These are phyloP conservation scores for Thumatha senex DNA, from an alignment of 2,888 invertebrate species.

Conservation along the genomic window DNA sequence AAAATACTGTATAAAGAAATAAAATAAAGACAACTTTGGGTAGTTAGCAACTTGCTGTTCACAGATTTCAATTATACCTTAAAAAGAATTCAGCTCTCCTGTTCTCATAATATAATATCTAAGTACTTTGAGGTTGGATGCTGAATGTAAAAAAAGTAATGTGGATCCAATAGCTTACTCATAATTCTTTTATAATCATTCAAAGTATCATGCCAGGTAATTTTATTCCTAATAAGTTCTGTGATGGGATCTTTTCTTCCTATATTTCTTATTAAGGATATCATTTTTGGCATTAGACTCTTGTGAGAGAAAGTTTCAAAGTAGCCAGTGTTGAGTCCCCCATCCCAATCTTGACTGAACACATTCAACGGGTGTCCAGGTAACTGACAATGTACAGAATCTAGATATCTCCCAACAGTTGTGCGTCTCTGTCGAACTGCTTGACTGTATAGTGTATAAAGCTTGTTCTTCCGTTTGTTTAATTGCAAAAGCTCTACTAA, in stretches of 20 bases:
- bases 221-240: constrained; percentile 53
- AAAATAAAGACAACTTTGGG: no score
- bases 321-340: constrained; percentile 56
- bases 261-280: constrained; percentile 48
- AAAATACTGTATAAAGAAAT: no score
- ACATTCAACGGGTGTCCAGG: constrained; percentile 58
- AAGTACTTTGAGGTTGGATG: no score
- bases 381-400: constrained; percentile 42
- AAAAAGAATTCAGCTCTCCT: no score
- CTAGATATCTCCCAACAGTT: constrained; percentile 19
- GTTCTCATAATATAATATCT: no score
- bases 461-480: constrained; percentile 45
- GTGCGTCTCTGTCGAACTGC: constrained; percentile 45
- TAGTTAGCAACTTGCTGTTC: no score
- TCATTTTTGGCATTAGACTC: constrained; percentile 61
- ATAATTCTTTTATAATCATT: constrained; percentile 28
- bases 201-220: constrained; percentile 49
- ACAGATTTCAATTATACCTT: no score
- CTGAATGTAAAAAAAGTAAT: neutral
- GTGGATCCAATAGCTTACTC: constrained; percentile 36
- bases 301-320: constrained; percentile 65
- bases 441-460: constrained; percentile 50
- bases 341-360: constrained; percentile 67
- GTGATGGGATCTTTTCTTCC: constrained; percentile 61
- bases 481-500: constrained; percentile 50